These are phyloP conservation scores for Lophura nycthemera DNA, from an alignment of 2,113 vertebrate genomes.

Conservation along the genomic window DNA sequence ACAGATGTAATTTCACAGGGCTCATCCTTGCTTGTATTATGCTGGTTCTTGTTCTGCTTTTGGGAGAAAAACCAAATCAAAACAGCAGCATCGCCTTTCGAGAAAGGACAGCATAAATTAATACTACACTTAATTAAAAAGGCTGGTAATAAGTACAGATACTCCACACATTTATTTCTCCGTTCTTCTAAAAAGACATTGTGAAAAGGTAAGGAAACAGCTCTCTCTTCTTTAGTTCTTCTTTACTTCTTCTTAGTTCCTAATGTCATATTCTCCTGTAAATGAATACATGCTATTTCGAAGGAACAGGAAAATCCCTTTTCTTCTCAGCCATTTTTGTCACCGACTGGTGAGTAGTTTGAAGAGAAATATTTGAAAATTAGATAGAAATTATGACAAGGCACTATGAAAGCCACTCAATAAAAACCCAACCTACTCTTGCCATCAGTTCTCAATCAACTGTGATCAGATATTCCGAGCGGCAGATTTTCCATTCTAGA, in stretches of 20 bases:
- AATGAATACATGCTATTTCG: not conserved
- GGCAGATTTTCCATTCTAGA: not conserved
- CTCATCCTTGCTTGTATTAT: not conserved
- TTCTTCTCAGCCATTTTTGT: not conserved
- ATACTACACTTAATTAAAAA: fast-evolving
- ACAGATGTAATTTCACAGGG: not conserved
- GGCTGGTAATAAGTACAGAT: not conserved
- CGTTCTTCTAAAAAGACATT: not conserved
- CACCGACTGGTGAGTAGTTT: not conserved
- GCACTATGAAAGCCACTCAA: not conserved
- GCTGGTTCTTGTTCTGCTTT: not conserved
- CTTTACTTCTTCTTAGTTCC: not conserved
- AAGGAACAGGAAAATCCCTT: not conserved
- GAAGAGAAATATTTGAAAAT: not conserved
- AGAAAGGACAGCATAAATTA: not conserved
- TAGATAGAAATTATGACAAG: not conserved
- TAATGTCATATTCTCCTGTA: not conserved
- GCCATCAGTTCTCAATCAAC: not conserved
- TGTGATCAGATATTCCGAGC: not conserved
- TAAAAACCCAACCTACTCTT: not conserved
- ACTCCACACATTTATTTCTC: not conserved
- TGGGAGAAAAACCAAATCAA: not conserved
- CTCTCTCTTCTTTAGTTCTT: not conserved
- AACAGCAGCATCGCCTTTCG: not conserved
- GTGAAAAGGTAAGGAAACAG: not conserved